These are phyloP conservation scores for Tetragonula clypearis DNA, from an alignment of 1,140 invertebrate species.

Conservation along the genomic window DNA sequence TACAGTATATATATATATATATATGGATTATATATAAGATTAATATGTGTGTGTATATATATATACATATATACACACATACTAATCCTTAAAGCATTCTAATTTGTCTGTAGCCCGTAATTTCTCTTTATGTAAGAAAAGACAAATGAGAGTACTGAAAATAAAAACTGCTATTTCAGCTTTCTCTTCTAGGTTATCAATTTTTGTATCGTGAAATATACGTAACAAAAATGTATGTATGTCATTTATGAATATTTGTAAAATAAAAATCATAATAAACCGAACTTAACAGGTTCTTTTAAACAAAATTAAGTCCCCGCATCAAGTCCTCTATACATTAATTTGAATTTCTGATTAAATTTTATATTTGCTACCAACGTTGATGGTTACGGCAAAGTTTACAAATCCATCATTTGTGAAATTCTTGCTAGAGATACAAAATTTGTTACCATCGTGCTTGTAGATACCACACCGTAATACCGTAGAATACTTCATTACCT, in stretches of 20 bases:
- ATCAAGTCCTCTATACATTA: neutral
- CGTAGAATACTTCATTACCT: neutral
- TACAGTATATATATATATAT: neutral
- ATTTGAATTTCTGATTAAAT: neutral
- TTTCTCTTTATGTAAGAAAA: neutral
- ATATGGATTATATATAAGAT: too few relatives aligned
- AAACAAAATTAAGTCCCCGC: neutral
- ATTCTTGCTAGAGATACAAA: too few relatives aligned
- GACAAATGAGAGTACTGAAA: neutral
- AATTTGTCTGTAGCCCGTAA: neutral
- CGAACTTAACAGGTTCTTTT: neutral
- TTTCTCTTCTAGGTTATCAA: neutral
- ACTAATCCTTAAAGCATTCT: neutral
- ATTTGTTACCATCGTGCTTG: neutral
- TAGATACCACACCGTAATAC: neutral
- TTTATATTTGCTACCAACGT: neutral
- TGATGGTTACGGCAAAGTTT: neutral
- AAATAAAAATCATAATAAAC: neutral
- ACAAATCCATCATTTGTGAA: neutral
- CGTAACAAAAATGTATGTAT: neutral
- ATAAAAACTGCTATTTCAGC: neutral
- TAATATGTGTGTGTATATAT: too few relatives aligned
- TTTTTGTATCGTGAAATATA: neutral
- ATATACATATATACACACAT: neutral
- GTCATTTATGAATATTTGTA: neutral